Evolutionary conservation across 2,888 invertebrate species (phyloP), one percentile per base, ranked within the genome.

Genomic region (Argyresthia albistria): DNA sequence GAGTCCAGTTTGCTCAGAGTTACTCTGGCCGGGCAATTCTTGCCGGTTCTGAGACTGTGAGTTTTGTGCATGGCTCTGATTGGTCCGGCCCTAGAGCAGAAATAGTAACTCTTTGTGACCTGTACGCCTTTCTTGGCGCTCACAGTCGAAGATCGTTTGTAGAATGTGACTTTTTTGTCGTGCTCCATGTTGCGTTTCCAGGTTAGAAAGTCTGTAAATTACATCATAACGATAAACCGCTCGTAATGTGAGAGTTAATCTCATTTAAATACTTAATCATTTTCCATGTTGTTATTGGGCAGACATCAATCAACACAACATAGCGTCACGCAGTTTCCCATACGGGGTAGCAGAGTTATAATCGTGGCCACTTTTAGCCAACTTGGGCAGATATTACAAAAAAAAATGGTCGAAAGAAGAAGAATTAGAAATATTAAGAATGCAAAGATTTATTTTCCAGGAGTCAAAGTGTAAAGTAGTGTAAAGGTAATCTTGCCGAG

Each of bases 31-130:
- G 53, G 55, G 35, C 55, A 55, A 12, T 45, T 52, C n/a, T 50
- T 55, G n/a, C 46, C 48, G n/a, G n/a, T 52, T 52, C 35, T 46
- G 7, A 14, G 10, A 15, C 42, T 25, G 4, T 14, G 10, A 1
- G 16, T 16, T 35, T n/a, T 12, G 43, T 49, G 53, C 45, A 9
- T 37, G 1, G 36, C 46, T 47, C 37, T 50, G 25, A 14, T 39
- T 9, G 11, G 12, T 15, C 52, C 52, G 2, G 51, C 50, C 35
- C 46, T 50, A 1, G 16, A 37, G 39, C 55, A 55, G 39, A 48
- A 45, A 15, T 46, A 55, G 37, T 53, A 55, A 35, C 36, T 53
- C 52, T 53, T 54, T 43, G 39, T 53, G 16, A 53, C 45, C 58
- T 46, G 25, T 50, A 55, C 0, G 57, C 48, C 48, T 12, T 37